Percentiles rank a stretch among this genome's conserved stretches.
Conservation (phyloP, 1,140 invertebrate genomes). For the Battus philenor region DNA sequence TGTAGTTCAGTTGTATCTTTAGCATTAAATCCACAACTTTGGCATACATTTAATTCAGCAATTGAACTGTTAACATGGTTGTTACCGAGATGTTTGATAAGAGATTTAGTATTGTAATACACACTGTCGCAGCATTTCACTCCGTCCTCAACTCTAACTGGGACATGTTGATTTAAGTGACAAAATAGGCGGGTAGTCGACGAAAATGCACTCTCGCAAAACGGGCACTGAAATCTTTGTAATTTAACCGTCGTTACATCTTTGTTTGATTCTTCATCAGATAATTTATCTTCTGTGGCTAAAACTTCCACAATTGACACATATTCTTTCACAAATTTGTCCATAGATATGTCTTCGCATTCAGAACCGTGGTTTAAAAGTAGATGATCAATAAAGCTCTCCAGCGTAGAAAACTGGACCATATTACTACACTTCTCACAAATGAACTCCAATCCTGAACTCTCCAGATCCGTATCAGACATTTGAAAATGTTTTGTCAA, state of each 20-base stretch:
- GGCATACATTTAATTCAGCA: slow-evolving; percentile 17
- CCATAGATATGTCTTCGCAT: not conserved
- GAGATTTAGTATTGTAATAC: slow-evolving; percentile 31
- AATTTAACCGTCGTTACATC: slow-evolving; percentile 14
- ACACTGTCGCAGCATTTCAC: slow-evolving; percentile 34
- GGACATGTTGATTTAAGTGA: slow-evolving; percentile 46
- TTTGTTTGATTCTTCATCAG: not conserved
- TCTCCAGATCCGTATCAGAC: slow-evolving; percentile 29
- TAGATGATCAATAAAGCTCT: slow-evolving; percentile 37
- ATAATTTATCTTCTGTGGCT: slow-evolving; percentile 21
- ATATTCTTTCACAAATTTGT: slow-evolving; percentile 42
- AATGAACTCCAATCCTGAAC: slow-evolving; percentile 36
- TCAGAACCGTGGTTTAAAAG: slow-evolving; percentile 23
- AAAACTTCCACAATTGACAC: slow-evolving; percentile 50
- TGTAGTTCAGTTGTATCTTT: slow-evolving; percentile 21
- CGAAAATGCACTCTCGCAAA: slow-evolving; percentile 49
- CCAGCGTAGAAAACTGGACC: slow-evolving; percentile 17
- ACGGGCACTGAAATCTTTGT: slow-evolving; percentile 40
- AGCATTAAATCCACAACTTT: slow-evolving; percentile 35
- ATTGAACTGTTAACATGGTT: slow-evolving; percentile 26
- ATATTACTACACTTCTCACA: slow-evolving; percentile 43
- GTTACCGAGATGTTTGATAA: slow-evolving; percentile 38
- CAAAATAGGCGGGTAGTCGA: slow-evolving; percentile 38
- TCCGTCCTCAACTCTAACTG: slow-evolving; percentile 29
- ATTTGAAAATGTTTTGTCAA: slow-evolving; percentile 33